Evolutionary conservation across 2,888 invertebrate species (phyloP), one percentile per base, ranked within the genome.

Genomic region (Boloria selene): DNA sequence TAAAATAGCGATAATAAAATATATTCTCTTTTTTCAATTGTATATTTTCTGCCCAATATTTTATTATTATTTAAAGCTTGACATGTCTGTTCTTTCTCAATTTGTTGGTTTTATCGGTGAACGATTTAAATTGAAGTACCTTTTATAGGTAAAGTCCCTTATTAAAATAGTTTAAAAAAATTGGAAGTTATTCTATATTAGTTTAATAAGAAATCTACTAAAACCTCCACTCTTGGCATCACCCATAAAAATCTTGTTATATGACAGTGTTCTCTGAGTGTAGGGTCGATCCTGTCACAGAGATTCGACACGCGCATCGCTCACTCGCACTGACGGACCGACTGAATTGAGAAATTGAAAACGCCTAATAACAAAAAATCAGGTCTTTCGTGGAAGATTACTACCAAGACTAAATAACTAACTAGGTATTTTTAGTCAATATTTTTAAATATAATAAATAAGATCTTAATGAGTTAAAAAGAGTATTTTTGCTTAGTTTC

Each of bases 321-420:
- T 89, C 89, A 91, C 84, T 73, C 81, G 82, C 74, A 74, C 79
- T 81, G 88, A 90, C 89, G 86, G 85, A 86, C 84, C 87, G 84
- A 87, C 85, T 88, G 86, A 86, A 83, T 87, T 87, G 88, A 85
- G 86, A 90, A 90, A 90, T 90, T 88, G 88, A 90, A n/a, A 88
- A 84, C 80, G 83, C 80, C 80, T 80, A 81, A 84, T 84, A 83
- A 79, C 73, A 84, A 84, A 85, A 82, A 77, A 70, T 74, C 76
- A 65, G 68, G 72, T 72, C 66, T 67, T 70, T 71, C 74, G 73
- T 70, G 67, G 68, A 73, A 75, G 75, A 81, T 80, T 75, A 74
- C 77, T 74, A 63, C 67, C 64, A 69, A 67, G 70, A 65, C 51
- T 64, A 22, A 18, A 50, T 50, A 17, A 45, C 44, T 16, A 56